Conservation (phyloP, 2,113 vertebrate genomes). For the Edolisoma coerulescens region DNA sequence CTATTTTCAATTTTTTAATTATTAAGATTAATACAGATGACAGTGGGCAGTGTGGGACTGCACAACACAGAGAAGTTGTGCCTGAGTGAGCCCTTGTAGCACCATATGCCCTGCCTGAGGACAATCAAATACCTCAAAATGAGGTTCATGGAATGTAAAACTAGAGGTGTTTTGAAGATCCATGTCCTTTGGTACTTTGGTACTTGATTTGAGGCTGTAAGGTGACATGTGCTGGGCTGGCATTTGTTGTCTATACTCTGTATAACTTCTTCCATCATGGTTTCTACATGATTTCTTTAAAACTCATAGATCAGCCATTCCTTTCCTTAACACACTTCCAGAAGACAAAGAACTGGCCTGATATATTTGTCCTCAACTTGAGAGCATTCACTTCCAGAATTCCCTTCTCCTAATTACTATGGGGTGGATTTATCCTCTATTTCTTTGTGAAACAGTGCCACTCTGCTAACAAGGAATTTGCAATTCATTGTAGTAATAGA, state of each 20-base stretch:
- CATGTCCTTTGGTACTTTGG: background rate
- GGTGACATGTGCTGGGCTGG: background rate
- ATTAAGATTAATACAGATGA: background rate
- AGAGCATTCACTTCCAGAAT: background rate
- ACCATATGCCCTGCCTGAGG: background rate
- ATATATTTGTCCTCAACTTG: background rate
- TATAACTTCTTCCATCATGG: background rate
- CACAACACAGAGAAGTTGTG: background rate
- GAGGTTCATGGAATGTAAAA: background rate
- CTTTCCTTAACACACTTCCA: background rate
- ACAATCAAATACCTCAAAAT: background rate
- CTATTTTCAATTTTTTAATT: background rate
- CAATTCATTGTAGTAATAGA: background rate
- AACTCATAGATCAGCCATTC: rapidly evolving
- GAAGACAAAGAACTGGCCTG: background rate
- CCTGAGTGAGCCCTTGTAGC: background rate
- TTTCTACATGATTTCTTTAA: background rate
- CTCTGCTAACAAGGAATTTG: background rate
- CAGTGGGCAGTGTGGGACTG: background rate
- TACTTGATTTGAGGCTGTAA: background rate
- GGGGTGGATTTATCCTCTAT: background rate
- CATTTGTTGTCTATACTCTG: background rate
- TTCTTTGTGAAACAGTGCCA: background rate
- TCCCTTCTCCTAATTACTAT: background rate
- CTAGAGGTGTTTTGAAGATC: background rate